Evolutionary conservation across 2,888 invertebrate species (phyloP).

Genomic region (Maniola hyperantus): DNA sequence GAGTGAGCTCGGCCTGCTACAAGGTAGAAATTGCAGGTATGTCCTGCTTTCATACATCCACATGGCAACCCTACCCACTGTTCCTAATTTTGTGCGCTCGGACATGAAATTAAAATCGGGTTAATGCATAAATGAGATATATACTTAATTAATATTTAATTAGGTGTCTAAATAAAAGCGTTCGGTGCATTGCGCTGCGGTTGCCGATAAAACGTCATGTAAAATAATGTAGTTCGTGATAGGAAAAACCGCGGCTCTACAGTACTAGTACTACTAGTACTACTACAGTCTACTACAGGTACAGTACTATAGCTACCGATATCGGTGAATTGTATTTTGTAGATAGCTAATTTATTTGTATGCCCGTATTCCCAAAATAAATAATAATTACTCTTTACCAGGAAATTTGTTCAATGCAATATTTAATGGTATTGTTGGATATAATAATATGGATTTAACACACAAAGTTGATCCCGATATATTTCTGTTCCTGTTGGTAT

Average conservation of each 20-base stretch:
- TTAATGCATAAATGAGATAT: conserved; percentile 80
- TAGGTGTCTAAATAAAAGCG: conserved; percentile 81
- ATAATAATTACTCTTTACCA: conserved; percentile 14
- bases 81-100: conserved; percentile 79
- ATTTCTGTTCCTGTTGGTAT: no score
- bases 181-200: conserved; percentile 60
- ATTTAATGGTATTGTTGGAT: background rate
- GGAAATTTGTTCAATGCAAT: background rate
- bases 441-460: background rate
- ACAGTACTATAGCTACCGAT: conserved; percentile 34
- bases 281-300: no score
- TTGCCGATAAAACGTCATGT: conserved; percentile 60
- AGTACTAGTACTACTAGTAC: no score
- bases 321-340: conserved; percentile 34
- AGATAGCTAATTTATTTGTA: conserved; percentile 37
- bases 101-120: conserved; percentile 81
- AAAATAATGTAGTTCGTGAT: conserved; percentile 57
- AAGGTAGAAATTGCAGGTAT: background rate
- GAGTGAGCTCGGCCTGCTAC: no score
- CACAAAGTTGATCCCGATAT: no score
- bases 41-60: background rate
- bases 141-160: conserved; percentile 82
- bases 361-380: conserved; percentile 13
- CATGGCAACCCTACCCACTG: conserved; percentile 52
- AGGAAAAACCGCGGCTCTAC: conserved; percentile 48